Percentiles rank a stretch among this genome's conserved stretches.
These are phyloP conservation scores for Pseudococcus jackbeardsleyi DNA, from an alignment of 2,888 invertebrate species.

Conservation along the genomic window DNA sequence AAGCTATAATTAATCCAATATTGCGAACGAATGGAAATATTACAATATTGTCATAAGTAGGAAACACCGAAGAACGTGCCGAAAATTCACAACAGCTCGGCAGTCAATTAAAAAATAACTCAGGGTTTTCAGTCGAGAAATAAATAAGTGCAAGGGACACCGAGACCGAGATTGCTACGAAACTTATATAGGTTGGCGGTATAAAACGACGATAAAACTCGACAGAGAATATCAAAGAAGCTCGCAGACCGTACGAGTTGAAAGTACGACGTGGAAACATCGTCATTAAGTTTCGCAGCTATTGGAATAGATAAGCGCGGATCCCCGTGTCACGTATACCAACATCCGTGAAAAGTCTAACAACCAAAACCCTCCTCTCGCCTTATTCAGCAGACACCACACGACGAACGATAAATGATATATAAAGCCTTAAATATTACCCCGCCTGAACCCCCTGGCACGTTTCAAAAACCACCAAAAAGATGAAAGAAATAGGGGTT, in stretches of 20 bases:
- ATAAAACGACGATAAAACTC: background rate
- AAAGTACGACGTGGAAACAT: slow-evolving; percentile 26
- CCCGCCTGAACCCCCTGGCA: background rate
- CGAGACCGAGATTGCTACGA: too few relatives aligned
- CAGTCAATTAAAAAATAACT: too few relatives aligned
- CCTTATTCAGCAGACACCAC: background rate
- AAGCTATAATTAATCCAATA: background rate
- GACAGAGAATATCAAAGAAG: slow-evolving; percentile 1
- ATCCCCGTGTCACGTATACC: slow-evolving; percentile 37
- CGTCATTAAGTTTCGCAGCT: slow-evolving; percentile 19
- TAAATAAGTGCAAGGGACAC: too few relatives aligned
- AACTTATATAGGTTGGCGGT: background rate
- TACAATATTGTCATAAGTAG: background rate
- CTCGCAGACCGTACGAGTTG: background rate
- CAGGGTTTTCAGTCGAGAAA: too few relatives aligned
- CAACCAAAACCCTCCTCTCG: slow-evolving; percentile 8
- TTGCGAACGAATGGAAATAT: background rate
- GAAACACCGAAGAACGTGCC: too few relatives aligned
- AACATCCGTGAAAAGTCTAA: slow-evolving; percentile 37
- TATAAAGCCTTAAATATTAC: slow-evolving; percentile 40
- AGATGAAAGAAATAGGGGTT: slow-evolving; percentile 25
- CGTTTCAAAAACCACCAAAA: background rate
- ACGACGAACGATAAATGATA: slow-evolving; percentile 16
- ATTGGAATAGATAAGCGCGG: slow-evolving; percentile 29
- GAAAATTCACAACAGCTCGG: too few relatives aligned